Conservation (phyloP, 1,140 invertebrate species). For the Tetramorium parvispinum region DNA sequence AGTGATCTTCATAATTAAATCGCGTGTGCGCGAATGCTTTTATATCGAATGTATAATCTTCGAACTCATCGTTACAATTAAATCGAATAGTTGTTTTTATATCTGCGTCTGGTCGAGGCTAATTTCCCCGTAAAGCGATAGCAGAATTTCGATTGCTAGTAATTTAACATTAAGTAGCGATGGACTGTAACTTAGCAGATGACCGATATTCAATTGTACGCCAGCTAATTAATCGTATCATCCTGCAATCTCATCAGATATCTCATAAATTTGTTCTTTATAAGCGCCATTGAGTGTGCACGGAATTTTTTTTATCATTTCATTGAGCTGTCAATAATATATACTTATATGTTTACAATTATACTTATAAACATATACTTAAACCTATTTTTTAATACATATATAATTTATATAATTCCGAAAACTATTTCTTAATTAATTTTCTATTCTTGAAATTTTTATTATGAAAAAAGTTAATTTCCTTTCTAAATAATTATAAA, state of each 20-base stretch:
- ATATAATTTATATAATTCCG: not conserved
- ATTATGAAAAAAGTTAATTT: not conserved
- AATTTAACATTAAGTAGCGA: slow-evolving; percentile 45
- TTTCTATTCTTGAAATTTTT: not conserved
- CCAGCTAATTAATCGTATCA: slow-evolving; percentile 59
- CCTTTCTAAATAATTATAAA: slow-evolving; percentile 5
- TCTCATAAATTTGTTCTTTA: slow-evolving; percentile 59
- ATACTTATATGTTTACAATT: too few relatives aligned
- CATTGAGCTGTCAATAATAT: slow-evolving; percentile 17
- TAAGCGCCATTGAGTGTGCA: not conserved
- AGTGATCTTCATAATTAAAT: slow-evolving; percentile 48
- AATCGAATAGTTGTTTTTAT: slow-evolving; percentile 43
- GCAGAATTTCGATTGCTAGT: not conserved
- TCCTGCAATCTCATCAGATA: not conserved
- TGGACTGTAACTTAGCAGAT: slow-evolving; percentile 24
- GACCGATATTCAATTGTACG: slow-evolving; percentile 45
- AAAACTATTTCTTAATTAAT: not conserved
- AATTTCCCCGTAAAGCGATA: slow-evolving; percentile 13
- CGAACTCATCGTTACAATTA: slow-evolving; percentile 34
- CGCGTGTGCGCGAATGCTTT: slow-evolving; percentile 10
- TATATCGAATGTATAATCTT: slow-evolving; percentile 33
- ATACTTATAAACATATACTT: too few relatives aligned
- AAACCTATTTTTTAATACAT: too few relatives aligned
- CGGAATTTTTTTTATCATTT: not conserved
- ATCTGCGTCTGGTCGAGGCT: not conserved